Conservation (phyloP, 2,113 vertebrate species). For the Synchiropus splendidus region DNA sequence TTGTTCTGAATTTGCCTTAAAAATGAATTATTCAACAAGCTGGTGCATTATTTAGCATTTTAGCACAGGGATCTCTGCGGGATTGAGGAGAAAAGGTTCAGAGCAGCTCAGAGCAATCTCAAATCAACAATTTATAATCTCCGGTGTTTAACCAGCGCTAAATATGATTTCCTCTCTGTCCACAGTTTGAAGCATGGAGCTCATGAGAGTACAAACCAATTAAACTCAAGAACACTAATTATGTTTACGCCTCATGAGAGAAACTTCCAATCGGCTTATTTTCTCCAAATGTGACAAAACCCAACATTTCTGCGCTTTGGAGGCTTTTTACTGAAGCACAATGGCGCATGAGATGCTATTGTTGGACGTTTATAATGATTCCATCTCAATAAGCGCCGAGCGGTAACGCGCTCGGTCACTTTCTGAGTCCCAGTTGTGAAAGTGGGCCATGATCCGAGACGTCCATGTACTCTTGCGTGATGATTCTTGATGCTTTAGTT, state of each 20-base stretch:
- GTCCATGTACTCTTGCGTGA: constrained; percentile 26
- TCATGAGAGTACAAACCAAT: constrained; percentile 10
- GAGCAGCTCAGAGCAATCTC: constrained; percentile 8
- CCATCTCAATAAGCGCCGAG: too few species aligned
- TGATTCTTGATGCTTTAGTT: constrained; percentile 12
- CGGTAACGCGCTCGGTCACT: too few species aligned
- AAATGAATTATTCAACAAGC: constrained; percentile 13
- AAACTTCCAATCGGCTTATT: neutral
- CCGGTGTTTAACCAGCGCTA: constrained; percentile 6
- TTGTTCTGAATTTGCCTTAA: neutral
- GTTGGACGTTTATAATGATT: too few species aligned
- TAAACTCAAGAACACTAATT: constrained; percentile 10
- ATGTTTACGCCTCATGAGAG: neutral
- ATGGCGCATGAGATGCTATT: too few species aligned
- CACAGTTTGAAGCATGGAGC: constrained; percentile 6
- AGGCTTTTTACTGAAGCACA: neutral
- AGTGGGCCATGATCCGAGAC: constrained; percentile 6
- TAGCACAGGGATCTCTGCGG: too few species aligned
- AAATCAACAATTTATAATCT: constrained; percentile 21
- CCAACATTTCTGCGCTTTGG: neutral
- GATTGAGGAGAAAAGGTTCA: constrained; percentile 1
- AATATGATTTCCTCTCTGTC: constrained; percentile 13
- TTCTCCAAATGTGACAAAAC: neutral
- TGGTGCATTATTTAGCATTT: constrained; percentile 14
- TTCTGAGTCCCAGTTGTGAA: too few species aligned